These are phyloP conservation scores for Burhinus bistriatus DNA, from an alignment of 2,113 vertebrate species.

Conservation along the genomic window DNA sequence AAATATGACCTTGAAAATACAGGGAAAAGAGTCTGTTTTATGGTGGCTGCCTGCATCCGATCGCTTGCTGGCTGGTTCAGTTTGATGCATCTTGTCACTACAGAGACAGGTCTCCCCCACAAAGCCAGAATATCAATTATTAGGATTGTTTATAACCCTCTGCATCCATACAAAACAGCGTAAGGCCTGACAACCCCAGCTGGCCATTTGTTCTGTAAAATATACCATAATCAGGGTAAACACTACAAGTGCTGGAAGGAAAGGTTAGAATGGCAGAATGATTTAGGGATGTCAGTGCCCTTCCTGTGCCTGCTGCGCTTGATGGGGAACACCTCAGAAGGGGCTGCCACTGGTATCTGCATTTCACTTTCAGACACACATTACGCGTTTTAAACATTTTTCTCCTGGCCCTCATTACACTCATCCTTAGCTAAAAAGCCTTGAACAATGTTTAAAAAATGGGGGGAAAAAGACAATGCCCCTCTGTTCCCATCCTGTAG, in stretches of 20 bases:
- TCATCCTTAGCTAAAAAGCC: background rate
- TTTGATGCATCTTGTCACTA: background rate
- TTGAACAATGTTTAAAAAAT: background rate
- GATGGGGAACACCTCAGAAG: background rate
- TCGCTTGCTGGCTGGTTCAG: background rate
- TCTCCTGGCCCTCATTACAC: background rate
- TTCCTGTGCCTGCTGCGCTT: background rate
- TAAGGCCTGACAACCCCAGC: background rate
- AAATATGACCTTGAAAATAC: background rate
- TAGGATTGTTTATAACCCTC: background rate
- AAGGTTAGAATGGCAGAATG: background rate
- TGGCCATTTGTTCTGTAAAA: background rate
- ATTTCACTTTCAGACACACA: background rate
- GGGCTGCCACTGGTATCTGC: background rate
- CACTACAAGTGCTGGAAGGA: background rate
- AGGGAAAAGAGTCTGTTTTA: background rate
- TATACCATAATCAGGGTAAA: background rate
- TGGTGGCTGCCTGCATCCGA: background rate
- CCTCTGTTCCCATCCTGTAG: background rate
- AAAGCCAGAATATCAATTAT: accelerated
- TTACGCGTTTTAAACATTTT: background rate
- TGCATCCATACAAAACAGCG: background rate
- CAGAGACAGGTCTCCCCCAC: background rate
- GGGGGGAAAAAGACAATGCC: background rate
- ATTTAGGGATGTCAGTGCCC: background rate